Conservation (phyloP, 1,140 invertebrate genomes). For the Anthonomus grandis region DNA sequence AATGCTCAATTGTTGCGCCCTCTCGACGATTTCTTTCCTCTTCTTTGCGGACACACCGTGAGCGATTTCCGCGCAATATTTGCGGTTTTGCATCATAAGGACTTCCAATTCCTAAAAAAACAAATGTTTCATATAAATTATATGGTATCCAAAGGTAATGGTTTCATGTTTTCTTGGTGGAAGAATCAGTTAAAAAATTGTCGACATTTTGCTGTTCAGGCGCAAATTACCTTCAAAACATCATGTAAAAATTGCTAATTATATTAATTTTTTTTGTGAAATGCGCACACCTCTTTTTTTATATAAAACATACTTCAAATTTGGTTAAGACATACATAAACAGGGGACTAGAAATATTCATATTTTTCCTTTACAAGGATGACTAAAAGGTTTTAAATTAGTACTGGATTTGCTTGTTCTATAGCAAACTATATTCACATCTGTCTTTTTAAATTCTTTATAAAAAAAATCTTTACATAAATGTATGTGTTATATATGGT, state of each 20-base stretch:
- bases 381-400: neutral
- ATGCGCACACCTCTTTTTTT: too few species aligned
- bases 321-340: neutral
- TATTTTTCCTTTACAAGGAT: neutral
- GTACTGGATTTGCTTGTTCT: neutral
- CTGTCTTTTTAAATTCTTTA: too few species aligned
- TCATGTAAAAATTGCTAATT: constrained; percentile 29
- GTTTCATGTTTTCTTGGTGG: constrained; percentile 25
- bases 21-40: constrained; percentile 91
- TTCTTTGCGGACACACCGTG: constrained; percentile 96
- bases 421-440: too few species aligned
- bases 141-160: neutral
- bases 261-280: too few species aligned
- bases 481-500: too few species aligned
- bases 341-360: neutral
- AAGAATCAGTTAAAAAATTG: too few species aligned
- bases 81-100: constrained; percentile 97
- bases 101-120: constrained; percentile 89
- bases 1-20: constrained; percentile 93
- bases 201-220: constrained; percentile 42
- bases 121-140: neutral
- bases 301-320: too few species aligned
- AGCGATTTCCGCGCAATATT: constrained; percentile 96
- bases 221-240: constrained; percentile 48
- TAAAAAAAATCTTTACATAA: too few species aligned